phyloP scores from a whole-genome alignment of 2,888 invertebrate genomes.

The Bugula neritina region DNA sequence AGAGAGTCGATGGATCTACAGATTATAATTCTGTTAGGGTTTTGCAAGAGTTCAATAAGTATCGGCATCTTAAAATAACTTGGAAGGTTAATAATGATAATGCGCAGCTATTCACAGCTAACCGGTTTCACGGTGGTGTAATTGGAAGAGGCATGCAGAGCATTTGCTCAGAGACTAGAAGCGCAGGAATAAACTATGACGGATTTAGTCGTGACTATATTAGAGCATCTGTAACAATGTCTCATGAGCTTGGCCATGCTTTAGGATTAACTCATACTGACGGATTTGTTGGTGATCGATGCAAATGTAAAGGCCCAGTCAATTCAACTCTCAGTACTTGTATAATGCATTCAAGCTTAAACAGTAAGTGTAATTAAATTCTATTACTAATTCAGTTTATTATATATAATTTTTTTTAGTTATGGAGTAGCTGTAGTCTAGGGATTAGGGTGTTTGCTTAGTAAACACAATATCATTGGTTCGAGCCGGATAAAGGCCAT shows the following conservation, averaged over 20 bases:
- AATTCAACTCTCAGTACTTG: not conserved
- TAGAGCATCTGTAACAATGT: slow-evolving; percentile 91
- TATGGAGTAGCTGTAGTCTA: too few relatives aligned
- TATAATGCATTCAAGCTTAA: not conserved
- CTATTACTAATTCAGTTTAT: too few relatives aligned
- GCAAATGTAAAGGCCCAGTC: not conserved
- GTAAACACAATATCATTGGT: too few relatives aligned
- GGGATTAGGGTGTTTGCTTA: too few relatives aligned
- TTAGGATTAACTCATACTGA: slow-evolving; percentile 91
- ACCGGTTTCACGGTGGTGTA: not conserved
- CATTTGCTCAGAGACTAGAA: not conserved
- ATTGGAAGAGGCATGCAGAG: slow-evolving; percentile 32
- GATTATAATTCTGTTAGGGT: slow-evolving; percentile 68
- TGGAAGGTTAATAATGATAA: slow-evolving; percentile 88
- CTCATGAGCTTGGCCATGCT: slow-evolving; percentile 98
- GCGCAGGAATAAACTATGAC: slow-evolving; percentile 18
- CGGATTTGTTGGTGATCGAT: not conserved
- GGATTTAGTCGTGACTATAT: not conserved
- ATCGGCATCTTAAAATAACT: slow-evolving; percentile 72
- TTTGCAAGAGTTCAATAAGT: slow-evolving; percentile 81
- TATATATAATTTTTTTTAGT: too few relatives aligned
- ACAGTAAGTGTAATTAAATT: not conserved
- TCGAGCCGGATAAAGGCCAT: too few relatives aligned
- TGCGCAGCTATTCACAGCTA: slow-evolving; percentile 70
- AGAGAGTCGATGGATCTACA: not conserved